Conservation (phyloP, 2,113 vertebrate genomes). For the Ahaetulla prasina region DNA sequence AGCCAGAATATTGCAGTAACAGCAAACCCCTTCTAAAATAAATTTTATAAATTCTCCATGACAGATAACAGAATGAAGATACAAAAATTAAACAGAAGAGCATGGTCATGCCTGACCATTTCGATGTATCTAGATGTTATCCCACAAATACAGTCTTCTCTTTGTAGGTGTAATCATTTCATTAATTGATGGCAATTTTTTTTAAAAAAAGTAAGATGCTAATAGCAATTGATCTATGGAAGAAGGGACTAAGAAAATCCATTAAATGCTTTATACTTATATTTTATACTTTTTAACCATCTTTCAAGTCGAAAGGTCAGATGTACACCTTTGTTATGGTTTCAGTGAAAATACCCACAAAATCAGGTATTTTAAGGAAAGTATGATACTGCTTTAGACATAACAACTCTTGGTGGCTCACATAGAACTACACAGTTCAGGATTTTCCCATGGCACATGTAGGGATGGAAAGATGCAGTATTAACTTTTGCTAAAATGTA, state of each 20-base stretch:
- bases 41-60: not conserved
- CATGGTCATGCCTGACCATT: not conserved
- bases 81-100: not conserved
- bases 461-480: not conserved
- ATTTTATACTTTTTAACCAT: not conserved
- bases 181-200: not conserved
- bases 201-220: slow-evolving; percentile 4
- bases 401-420: slow-evolving; percentile 35
- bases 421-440: slow-evolving; percentile 24
- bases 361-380: slow-evolving; percentile 58
- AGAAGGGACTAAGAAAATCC: slow-evolving; percentile 28
- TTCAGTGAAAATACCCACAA: slow-evolving; percentile 51
- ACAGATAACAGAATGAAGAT: not conserved
- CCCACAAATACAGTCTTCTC: not conserved
- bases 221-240: not conserved
- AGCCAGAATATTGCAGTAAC: not conserved
- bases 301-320: slow-evolving; percentile 40
- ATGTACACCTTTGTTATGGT: slow-evolving; percentile 36
- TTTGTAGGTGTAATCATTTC: not conserved
- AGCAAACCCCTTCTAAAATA: not conserved
- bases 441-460: slow-evolving; percentile 15
- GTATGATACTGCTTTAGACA: slow-evolving; percentile 49
- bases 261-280: slow-evolving; percentile 30
- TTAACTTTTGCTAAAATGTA: slow-evolving; percentile 12
- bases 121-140: not conserved